Conservation (phyloP, 2,888 invertebrate species). For the Phania funesta region DNA sequence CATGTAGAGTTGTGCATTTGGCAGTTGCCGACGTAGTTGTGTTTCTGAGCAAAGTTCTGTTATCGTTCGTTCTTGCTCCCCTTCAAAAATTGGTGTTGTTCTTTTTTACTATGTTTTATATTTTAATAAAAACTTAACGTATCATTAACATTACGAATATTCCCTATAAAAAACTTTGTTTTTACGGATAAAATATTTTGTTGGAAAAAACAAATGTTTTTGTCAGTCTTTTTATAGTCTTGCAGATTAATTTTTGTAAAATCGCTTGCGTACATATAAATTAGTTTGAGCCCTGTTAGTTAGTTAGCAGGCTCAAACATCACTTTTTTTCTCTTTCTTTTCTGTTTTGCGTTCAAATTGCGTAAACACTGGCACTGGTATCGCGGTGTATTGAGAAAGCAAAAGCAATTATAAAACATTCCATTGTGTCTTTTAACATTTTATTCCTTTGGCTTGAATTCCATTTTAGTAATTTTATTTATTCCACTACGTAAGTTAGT, state of each 20-base stretch:
- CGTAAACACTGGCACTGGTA: background rate
- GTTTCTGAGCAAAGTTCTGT: background rate
- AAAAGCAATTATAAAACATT: background rate
- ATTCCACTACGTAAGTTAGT: too few relatives aligned
- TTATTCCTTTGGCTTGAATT: too few relatives aligned
- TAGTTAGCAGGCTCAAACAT: constrained; percentile 49
- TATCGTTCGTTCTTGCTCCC: background rate
- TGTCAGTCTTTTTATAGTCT: background rate
- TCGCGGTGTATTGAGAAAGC: background rate
- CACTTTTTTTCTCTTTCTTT: too few relatives aligned
- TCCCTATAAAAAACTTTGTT: background rate
- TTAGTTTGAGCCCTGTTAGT: constrained; percentile 44
- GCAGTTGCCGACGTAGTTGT: background rate
- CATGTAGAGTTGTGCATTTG: background rate
- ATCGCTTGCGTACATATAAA: constrained; percentile 51
- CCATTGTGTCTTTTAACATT: too few relatives aligned
- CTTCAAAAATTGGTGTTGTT: background rate
- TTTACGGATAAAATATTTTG: too few relatives aligned
- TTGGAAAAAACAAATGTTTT: too few relatives aligned
- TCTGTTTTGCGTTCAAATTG: background rate
- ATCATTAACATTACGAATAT: background rate
- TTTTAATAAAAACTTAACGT: background rate
- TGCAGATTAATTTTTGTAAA: constrained; percentile 33
- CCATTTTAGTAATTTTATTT: too few relatives aligned
- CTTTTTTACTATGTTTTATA: background rate